phyloP scores from a whole-genome alignment of 2,888 invertebrate species.

The Troides helena region DNA sequence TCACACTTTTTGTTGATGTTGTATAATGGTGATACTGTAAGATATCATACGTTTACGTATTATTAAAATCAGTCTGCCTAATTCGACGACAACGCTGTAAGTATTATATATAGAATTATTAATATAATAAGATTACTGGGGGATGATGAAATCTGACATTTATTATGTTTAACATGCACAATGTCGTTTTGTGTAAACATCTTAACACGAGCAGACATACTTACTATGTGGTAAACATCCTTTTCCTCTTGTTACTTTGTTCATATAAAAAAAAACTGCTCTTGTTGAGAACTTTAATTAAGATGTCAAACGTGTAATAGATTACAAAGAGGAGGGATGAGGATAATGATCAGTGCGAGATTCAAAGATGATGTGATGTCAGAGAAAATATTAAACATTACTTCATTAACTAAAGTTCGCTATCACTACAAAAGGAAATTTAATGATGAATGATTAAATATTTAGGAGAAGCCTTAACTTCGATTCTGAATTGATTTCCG shows the following conservation, averaged over 20 bases:
- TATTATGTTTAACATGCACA: too few relatives aligned
- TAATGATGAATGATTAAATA: too few relatives aligned
- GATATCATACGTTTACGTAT: slow-evolving; percentile 37
- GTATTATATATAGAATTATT: too few relatives aligned
- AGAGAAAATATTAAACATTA: background rate
- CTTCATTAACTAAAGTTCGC: background rate
- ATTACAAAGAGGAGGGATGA: background rate
- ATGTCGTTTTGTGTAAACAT: too few relatives aligned
- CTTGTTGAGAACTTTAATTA: too few relatives aligned
- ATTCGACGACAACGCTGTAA: background rate
- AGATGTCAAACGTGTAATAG: too few relatives aligned
- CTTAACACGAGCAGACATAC: too few relatives aligned
- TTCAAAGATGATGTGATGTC: background rate
- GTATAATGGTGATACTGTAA: slow-evolving; percentile 41
- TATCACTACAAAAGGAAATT: background rate
- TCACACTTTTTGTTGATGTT: background rate
- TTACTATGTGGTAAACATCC: too few relatives aligned
- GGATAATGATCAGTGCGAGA: background rate
- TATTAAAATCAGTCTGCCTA: slow-evolving; percentile 38
- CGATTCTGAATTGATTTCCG: background rate
- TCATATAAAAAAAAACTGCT: too few relatives aligned
- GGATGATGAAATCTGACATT: too few relatives aligned
- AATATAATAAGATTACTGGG: too few relatives aligned
- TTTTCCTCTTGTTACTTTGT: too few relatives aligned
- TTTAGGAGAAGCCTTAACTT: background rate